Evolutionary conservation across 2,113 vertebrate genomes (phyloP), one percentile per base, ranked within the genome.

Genomic region (Hystrix cristata): DNA sequence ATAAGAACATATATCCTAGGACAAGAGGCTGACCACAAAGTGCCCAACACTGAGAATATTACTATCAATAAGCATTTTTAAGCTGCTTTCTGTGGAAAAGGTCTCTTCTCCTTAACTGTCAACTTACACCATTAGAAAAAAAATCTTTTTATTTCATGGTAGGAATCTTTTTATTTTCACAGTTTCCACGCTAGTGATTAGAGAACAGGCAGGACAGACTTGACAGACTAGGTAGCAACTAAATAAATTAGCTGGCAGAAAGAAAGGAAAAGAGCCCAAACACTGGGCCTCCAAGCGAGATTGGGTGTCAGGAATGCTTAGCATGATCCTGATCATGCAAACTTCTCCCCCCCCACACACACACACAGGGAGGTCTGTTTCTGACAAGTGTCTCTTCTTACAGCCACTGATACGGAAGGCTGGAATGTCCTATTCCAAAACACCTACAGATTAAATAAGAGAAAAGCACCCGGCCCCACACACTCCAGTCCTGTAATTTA

Each of bases 121-220:
- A 82, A 46, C 48, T 38, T 57, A 21, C 0, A 27, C 48, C 55
- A 43, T 72, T 69, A 25, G 29, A 18, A 76, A 31, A 65, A 85
- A 80, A 79, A 21, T 59, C 71, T 38, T 59, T 69, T 84, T 74
- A 60, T 83, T 83, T 64, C 88, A 31, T 19, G 7, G 11, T 21
- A 65, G 64, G 43, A 93, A 94, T n/a, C n/a, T n/a, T n/a, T n/a
- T n/a, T n/a, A n/a, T n/a, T n/a, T n/a, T n/a, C 55, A 64, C 62
- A 55, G 65, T 84, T 90, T 93, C 67, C 43, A 34, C 8, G 48
- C 60, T 79, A 31, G 25, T 43, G 48, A 80, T 88, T 85, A 84
- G 55, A 84, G 69, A 92, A 89, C 62, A 87, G 48, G 29, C 38
- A 89, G 62, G 55, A 51, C 64, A 93, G 91, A 29, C 81, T 67